A percentile compares a stretch with the other conserved stretches of the same genome.
These are phyloP conservation scores for Microdon myrmicae DNA, from an alignment of 2,888 invertebrate species.

Conservation along the genomic window DNA sequence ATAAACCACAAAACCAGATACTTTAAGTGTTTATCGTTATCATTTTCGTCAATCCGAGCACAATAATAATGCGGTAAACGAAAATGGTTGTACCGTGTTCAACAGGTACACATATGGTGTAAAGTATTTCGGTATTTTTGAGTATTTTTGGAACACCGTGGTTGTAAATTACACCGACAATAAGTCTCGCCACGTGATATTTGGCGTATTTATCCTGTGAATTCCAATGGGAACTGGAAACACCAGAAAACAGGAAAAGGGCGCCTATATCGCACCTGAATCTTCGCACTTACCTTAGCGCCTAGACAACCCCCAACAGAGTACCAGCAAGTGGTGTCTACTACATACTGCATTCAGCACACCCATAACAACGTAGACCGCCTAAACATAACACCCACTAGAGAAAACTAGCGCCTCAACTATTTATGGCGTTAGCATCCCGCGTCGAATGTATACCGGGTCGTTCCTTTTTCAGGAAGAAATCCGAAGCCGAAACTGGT, in stretches of 20 bases:
- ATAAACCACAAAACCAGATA: too few species aligned
- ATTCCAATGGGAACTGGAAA: conserved; percentile 1
- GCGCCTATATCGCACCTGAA: conserved; percentile 4
- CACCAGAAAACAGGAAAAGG: conserved; percentile 10
- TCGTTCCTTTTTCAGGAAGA: conserved; percentile 35
- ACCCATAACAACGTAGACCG: conserved; percentile 6
- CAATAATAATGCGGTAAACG: too few species aligned
- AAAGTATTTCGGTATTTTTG: too few species aligned
- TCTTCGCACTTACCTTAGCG: conserved; percentile 19
- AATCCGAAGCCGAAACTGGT: conserved; percentile 41
- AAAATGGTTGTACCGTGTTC: too few species aligned
- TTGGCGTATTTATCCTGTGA: conserved; percentile 1
- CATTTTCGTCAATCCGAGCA: too few species aligned
- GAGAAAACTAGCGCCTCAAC: conserved; percentile 34
- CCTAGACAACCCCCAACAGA: conserved; percentile 42
- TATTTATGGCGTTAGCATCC: conserved; percentile 48
- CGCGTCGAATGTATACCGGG: conserved; percentile 22
- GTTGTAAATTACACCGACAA: conserved; percentile 6
- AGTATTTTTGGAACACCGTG: conserved; percentile 17
- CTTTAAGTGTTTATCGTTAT: too few species aligned
- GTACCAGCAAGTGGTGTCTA: conserved; percentile 32
- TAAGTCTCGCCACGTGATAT: conserved; percentile 32
- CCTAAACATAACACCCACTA: conserved; percentile 39
- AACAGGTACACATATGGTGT: too few species aligned
- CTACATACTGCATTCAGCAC: conserved; percentile 12